Evolutionary conservation across 2,797 vertebrate genomes (phyloP).

Genomic region (Melanotaenia maccullochi): DNA sequence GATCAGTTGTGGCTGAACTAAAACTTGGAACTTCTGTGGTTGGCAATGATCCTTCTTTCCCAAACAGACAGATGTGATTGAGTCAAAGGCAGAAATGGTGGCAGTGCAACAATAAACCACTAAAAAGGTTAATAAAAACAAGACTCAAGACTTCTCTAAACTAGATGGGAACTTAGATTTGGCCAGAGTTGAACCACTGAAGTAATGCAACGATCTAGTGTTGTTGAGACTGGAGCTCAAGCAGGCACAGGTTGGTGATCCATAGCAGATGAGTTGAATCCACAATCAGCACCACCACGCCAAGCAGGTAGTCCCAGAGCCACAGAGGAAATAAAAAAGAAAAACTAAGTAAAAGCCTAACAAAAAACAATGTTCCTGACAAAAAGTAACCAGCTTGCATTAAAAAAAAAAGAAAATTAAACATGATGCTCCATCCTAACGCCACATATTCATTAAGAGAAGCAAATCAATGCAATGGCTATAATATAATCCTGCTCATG

Average conservation of each 20-base stretch:
- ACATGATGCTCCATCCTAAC: slow-evolving; percentile 10
- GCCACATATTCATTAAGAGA: slow-evolving; percentile 4
- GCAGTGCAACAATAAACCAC: not conserved
- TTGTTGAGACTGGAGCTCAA: not conserved
- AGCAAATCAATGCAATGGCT: slow-evolving; percentile 8
- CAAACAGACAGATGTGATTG: not conserved
- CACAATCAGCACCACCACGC: not conserved
- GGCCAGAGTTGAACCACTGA: not conserved
- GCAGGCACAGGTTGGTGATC: not conserved
- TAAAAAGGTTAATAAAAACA: not conserved
- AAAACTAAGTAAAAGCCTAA: not conserved
- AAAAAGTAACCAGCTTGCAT: not conserved
- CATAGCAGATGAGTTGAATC: not conserved
- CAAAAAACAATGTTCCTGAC: not conserved
- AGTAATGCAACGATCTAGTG: not conserved
- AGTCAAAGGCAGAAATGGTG: not conserved
- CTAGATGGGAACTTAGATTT: not conserved
- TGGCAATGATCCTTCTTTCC: not conserved
- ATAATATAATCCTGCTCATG: slow-evolving; percentile 25
- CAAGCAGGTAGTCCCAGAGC: not conserved
- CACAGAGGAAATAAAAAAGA: not conserved
- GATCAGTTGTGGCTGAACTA: not conserved
- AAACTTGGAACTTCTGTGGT: not conserved
- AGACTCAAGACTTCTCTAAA: not conserved
- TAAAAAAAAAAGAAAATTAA: slow-evolving; percentile 5